These are phyloP conservation scores for Rhabdophis nuchalis DNA, from an alignment of 2,797 vertebrate genomes.

Conservation along the genomic window DNA sequence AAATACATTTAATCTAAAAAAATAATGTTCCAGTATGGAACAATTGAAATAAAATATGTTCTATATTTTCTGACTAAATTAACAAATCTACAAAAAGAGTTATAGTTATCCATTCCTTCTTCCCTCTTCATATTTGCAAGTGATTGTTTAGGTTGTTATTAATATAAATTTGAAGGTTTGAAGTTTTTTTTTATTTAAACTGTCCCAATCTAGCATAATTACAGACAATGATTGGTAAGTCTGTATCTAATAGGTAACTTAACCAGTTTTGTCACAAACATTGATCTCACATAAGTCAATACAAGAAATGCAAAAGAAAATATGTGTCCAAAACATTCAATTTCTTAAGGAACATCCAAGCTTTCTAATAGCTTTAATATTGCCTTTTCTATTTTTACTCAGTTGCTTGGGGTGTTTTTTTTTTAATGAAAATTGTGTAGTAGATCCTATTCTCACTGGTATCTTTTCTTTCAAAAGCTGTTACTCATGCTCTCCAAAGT, in stretches of 20 bases:
- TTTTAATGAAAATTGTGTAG: not conserved
- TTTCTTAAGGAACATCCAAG: constrained; percentile 6
- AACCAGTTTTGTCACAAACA: not conserved
- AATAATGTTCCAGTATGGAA: rapidly evolving
- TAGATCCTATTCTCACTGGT: not conserved
- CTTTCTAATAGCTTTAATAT: not conserved
- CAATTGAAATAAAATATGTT: not conserved
- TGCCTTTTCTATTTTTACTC: not conserved
- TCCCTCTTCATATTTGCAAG: not conserved
- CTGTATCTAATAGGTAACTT: not conserved
- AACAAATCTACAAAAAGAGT: not conserved
- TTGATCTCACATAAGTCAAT: not conserved
- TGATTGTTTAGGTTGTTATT: not conserved
- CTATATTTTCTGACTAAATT: not conserved
- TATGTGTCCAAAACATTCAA: constrained; percentile 8
- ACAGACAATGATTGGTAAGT: not conserved
- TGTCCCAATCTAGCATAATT: rapidly evolving
- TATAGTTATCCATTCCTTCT: not conserved
- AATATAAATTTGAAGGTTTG: not conserved
- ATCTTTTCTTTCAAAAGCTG: not conserved
- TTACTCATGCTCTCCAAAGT: not conserved
- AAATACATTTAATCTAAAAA: rapidly evolving
- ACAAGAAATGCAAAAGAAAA: constrained; percentile 2
- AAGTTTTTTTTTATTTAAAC: not conserved
- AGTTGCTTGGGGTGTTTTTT: not conserved